These are phyloP conservation scores for Drosophila leontia DNA, from an alignment of 1,140 invertebrate genomes.

Conservation along the genomic window DNA sequence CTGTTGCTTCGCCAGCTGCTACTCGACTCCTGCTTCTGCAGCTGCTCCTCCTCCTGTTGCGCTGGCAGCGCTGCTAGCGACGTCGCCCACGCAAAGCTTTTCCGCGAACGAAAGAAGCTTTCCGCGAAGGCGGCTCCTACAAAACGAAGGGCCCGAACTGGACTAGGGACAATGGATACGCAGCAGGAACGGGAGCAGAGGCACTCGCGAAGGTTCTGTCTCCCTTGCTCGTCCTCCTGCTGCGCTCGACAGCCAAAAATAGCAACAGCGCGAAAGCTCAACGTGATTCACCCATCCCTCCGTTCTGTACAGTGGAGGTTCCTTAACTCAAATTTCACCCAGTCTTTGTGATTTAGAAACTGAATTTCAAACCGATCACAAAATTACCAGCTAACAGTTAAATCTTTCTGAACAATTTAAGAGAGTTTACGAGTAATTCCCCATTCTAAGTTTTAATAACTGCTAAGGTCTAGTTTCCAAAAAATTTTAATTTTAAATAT, in stretches of 20 bases:
- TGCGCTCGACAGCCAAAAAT: slow-evolving; percentile 65
- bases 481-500: neutral
- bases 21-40: neutral
- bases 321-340: neutral
- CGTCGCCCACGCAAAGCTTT: slow-evolving; percentile 60
- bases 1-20: slow-evolving; percentile 61
- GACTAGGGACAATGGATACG: neutral
- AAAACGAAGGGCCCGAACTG: slow-evolving; percentile 7
- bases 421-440: too few relatives aligned
- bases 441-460: too few relatives aligned
- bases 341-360: neutral
- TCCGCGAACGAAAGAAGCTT: slow-evolving; percentile 31
- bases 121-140: slow-evolving; percentile 46
- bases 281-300: slow-evolving; percentile 22
- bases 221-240: neutral
- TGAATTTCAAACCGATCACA: neutral
- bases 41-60: slow-evolving; percentile 54
- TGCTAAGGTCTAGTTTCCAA: too few relatives aligned
- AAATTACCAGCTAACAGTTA: too few relatives aligned
- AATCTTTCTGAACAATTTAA: too few relatives aligned
- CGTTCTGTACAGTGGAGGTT: slow-evolving; percentile 2
- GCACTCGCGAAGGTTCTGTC: slow-evolving; percentile 20
- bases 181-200: neutral
- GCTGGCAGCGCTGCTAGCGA: slow-evolving; percentile 29
- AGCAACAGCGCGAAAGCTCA: slow-evolving; percentile 67